phyloP scores from a whole-genome alignment of 2,888 invertebrate species.

The Trachelus tabidus region DNA sequence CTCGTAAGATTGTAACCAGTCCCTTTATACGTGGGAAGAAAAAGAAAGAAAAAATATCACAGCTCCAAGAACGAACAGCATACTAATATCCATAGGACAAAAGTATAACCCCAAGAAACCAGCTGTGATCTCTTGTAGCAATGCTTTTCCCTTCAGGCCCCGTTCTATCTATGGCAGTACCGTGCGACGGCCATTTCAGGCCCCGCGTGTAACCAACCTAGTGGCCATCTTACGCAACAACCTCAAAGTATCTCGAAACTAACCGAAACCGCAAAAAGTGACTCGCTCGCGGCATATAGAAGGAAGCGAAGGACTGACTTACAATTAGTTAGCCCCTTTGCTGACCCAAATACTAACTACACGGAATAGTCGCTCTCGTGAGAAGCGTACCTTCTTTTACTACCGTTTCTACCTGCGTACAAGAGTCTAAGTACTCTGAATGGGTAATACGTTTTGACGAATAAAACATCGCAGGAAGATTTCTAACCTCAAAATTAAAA shows the following conservation, averaged over 20 bases:
- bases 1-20: too few relatives aligned
- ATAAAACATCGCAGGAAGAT: too few relatives aligned
- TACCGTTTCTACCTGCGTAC: too few relatives aligned
- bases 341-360: conserved; percentile 53
- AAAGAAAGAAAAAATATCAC: conserved; percentile 11
- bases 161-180: too few relatives aligned
- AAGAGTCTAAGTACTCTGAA: too few relatives aligned
- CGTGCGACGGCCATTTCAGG: conserved; percentile 1
- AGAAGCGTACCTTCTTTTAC: conserved; percentile 28
- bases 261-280: conserved; percentile 39
- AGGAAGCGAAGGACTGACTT: conserved; percentile 45
- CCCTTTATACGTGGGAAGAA: conserved; percentile 12
- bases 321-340: conserved; percentile 39
- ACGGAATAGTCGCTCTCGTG: conserved; percentile 41
- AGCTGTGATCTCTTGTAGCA: too few relatives aligned
- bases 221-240: neutral
- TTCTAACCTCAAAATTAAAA: too few relatives aligned
- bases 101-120: too few relatives aligned
- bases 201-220: neutral
- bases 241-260: conserved; percentile 24
- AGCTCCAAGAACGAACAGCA: too few relatives aligned
- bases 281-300: conserved; percentile 39
- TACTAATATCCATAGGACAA: too few relatives aligned
- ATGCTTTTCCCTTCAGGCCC: too few relatives aligned
- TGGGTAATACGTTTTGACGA: too few relatives aligned